Percentiles rank a stretch among this genome's conserved stretches.
phyloP scores from a whole-genome alignment of 2,888 invertebrate species.

The Torymus auratus region DNA sequence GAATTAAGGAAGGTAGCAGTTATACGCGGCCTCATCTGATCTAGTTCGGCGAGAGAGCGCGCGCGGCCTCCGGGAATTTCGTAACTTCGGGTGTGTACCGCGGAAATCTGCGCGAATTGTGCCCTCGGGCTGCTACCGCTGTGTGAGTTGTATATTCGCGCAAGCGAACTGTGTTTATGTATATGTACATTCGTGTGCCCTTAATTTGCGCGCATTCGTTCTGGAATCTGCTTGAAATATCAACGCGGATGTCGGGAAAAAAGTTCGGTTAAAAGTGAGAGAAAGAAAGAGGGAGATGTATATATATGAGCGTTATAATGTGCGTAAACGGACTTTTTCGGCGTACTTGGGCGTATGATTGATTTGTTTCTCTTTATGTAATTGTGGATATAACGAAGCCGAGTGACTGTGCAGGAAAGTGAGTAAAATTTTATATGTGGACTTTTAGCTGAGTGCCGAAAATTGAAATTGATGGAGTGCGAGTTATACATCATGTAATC shows the following conservation, averaged over 20 bases:
- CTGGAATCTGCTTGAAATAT: constrained; percentile 35
- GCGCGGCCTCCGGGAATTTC: constrained; percentile 50
- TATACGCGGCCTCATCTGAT: constrained; percentile 52
- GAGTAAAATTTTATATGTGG: background rate
- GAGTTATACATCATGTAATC: too few species aligned
- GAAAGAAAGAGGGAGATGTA: too few species aligned
- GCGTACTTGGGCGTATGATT: too few species aligned
- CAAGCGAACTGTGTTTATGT: background rate
- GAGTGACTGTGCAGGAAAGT: too few species aligned
- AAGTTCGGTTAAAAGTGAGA: background rate
- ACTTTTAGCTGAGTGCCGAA: background rate
- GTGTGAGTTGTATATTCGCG: background rate
- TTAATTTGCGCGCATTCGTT: constrained; percentile 32
- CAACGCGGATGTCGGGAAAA: constrained; percentile 38
- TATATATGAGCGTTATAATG: background rate
- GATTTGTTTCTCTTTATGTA: background rate
- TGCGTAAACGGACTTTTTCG: background rate
- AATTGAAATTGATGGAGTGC: too few species aligned
- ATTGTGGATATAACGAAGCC: too few species aligned
- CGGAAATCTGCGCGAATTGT: constrained; percentile 57
- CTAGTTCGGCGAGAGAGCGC: constrained; percentile 38
- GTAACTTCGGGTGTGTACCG: constrained; percentile 57
- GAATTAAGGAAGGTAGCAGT: constrained; percentile 54
- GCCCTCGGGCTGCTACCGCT: constrained; percentile 31
- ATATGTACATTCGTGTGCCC: constrained; percentile 19